phyloP scores from a whole-genome alignment of 2,888 invertebrate species.

The Thera obeliscata region DNA sequence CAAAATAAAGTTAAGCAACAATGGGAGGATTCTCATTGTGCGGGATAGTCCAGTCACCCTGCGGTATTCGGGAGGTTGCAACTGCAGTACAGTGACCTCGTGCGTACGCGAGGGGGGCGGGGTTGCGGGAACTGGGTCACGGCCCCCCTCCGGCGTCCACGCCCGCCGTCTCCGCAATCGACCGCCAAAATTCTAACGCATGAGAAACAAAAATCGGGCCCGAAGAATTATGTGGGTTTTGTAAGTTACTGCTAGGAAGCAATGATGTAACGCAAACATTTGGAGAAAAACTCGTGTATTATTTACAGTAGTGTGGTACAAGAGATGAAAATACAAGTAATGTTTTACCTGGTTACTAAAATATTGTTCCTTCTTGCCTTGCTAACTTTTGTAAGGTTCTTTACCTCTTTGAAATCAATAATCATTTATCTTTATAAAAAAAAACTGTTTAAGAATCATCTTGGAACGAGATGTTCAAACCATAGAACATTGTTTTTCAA shows the following conservation, averaged over 20 bases:
- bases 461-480: no score
- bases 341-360: neutral
- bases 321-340: neutral
- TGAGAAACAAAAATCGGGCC: slow-evolving; percentile 39
- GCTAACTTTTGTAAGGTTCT: neutral
- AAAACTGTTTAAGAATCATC: no score
- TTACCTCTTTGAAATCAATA: no score
- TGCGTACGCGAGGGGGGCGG: slow-evolving; percentile 72
- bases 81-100: slow-evolving; percentile 84
- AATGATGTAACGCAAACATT: slow-evolving; percentile 17
- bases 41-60: slow-evolving; percentile 70
- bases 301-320: slow-evolving; percentile 3
- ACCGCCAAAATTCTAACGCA: slow-evolving; percentile 72
- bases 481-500: no score
- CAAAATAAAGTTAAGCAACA: slow-evolving; percentile 36
- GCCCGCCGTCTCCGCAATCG: slow-evolving; percentile 67
- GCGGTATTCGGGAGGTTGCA: slow-evolving; percentile 76
- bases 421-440: no score
- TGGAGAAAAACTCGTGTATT: slow-evolving; percentile 1
- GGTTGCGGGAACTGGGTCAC: slow-evolving; percentile 65
- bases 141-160: slow-evolving; percentile 58
- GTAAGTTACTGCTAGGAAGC: slow-evolving; percentile 22
- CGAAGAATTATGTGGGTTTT: slow-evolving; percentile 28
- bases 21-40: slow-evolving; percentile 38
- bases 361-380: neutral